Evolutionary conservation across 1,140 invertebrate species (phyloP).

Genomic region (Babylonia areolata): DNA sequence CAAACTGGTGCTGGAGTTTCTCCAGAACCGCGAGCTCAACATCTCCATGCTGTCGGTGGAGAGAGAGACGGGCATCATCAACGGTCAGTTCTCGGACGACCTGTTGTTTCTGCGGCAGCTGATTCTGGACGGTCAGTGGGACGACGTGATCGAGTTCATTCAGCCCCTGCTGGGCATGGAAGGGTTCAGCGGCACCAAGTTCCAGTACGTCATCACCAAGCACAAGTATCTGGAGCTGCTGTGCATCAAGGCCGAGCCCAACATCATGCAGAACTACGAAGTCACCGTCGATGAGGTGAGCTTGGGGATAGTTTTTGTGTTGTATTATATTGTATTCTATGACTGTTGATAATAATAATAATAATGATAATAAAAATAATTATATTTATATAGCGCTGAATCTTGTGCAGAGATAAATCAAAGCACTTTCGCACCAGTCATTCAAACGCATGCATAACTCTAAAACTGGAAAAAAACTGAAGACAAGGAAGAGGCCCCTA

Average conservation of each 20-base stretch:
- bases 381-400: too few species aligned
- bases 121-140: conserved; percentile 98
- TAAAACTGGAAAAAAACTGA: too few species aligned
- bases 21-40: conserved; percentile 89
- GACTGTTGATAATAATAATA: too few species aligned
- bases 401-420: too few species aligned
- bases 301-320: too few species aligned
- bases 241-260: conserved; percentile 93
- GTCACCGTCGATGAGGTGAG: conserved; percentile 88
- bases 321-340: too few species aligned
- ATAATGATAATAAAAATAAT: too few species aligned
- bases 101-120: conserved; percentile 92
- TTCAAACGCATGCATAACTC: too few species aligned
- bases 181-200: conserved; percentile 81
- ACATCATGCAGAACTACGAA: conserved; percentile 85
- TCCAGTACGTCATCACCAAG: conserved; percentile 89
- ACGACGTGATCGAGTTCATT: conserved; percentile 96
- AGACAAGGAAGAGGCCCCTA: too few species aligned
- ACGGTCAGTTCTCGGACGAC: conserved; percentile 92
- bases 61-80: conserved; percentile 95
- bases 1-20: conserved; percentile 92
- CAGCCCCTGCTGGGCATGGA: conserved; percentile 88
- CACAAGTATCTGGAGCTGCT: conserved; percentile 96
- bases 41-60: conserved; percentile 91
- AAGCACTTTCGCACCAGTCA: too few species aligned